Percentiles rank a stretch among this genome's conserved stretches.
Conservation (phyloP, 2,113 vertebrate species). For the Condylura cristata region DNA sequence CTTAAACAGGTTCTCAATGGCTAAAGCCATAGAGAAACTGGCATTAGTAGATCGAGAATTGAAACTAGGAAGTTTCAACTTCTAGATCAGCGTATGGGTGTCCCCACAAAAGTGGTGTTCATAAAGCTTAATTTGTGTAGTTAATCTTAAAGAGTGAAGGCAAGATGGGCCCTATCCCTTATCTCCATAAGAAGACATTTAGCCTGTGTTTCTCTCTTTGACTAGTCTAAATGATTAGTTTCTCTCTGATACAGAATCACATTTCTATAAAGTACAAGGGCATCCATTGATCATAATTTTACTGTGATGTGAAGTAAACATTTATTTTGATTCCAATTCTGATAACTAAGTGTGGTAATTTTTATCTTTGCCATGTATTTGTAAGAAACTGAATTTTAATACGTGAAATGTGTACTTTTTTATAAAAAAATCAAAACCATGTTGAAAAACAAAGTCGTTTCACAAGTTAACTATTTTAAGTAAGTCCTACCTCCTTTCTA, state of each 20-base stretch:
- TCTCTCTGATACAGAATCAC: conserved; percentile 57
- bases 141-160: conserved; percentile 78
- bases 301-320: conserved; percentile 75
- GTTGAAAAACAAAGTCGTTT: conserved; percentile 69
- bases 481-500: conserved; percentile 68
- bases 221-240: conserved; percentile 64
- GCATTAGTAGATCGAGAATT: conserved; percentile 77
- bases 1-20: conserved; percentile 78
- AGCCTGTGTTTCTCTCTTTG: conserved; percentile 43
- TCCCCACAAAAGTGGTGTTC: conserved; percentile 83
- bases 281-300: conserved; percentile 71
- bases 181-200: conserved; percentile 74
- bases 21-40: conserved; percentile 79
- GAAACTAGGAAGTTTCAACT: conserved; percentile 70
- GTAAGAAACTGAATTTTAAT: conserved; percentile 74
- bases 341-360: conserved; percentile 63
- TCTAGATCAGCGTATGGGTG: conserved; percentile 83
- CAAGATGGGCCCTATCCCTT: conserved; percentile 67
- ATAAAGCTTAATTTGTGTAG: conserved; percentile 81
- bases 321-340: conserved; percentile 78
- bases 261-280: conserved; percentile 77
- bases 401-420: conserved; percentile 55
- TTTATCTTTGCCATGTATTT: conserved; percentile 64
- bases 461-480: conserved; percentile 65
- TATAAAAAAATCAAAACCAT: conserved; percentile 66